Percentiles rank a stretch among this genome's conserved stretches.
Conservation (phyloP, 2,797 vertebrate species). For the Danio kyathit region DNA sequence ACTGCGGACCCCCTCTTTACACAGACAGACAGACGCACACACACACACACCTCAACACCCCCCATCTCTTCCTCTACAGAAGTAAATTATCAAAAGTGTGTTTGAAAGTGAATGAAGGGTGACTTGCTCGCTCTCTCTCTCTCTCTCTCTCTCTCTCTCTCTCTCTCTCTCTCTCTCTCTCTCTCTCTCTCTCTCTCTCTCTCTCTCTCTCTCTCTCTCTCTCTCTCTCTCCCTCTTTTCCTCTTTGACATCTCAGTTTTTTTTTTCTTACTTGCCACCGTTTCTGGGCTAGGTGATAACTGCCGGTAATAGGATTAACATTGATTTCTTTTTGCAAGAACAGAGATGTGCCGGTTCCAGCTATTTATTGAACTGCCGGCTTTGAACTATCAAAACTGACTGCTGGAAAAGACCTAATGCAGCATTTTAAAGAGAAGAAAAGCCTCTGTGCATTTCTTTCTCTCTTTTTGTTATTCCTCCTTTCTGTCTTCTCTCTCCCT, state of each 20-base stretch:
- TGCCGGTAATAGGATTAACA: conserved; percentile 99
- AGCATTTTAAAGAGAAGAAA: conserved; percentile 95
- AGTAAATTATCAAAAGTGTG: conserved; percentile 96
- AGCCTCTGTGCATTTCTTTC: conserved; percentile 89
- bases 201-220: conserved; percentile 74
- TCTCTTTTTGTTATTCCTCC: conserved; percentile 86
- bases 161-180: conserved; percentile 76
- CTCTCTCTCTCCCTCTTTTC: conserved; percentile 78
- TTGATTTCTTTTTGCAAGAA: conserved; percentile 99
- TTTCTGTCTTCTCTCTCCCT: conserved; percentile 78
- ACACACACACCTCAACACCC: conserved; percentile 51
- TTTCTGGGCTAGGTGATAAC: conserved; percentile 99
- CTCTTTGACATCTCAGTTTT: conserved; percentile 97
- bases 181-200: conserved; percentile 85
- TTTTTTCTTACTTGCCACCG: conserved; percentile 90
- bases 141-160: conserved; percentile 73
- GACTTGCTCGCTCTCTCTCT: conserved; percentile 84
- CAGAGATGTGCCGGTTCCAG: conserved; percentile 99
- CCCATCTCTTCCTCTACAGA: conserved; percentile 82
- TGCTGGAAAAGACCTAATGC: conserved; percentile 90
- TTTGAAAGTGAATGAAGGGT: conserved; percentile 99
- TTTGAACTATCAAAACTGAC: conserved; percentile 99
- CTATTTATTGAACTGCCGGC: conserved; percentile 99
- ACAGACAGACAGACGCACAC: conserved; percentile 24
- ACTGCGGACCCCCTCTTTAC: conserved; percentile 31